phyloP scores from a whole-genome alignment of 2,888 invertebrate species.

The Catocala fraxini region DNA sequence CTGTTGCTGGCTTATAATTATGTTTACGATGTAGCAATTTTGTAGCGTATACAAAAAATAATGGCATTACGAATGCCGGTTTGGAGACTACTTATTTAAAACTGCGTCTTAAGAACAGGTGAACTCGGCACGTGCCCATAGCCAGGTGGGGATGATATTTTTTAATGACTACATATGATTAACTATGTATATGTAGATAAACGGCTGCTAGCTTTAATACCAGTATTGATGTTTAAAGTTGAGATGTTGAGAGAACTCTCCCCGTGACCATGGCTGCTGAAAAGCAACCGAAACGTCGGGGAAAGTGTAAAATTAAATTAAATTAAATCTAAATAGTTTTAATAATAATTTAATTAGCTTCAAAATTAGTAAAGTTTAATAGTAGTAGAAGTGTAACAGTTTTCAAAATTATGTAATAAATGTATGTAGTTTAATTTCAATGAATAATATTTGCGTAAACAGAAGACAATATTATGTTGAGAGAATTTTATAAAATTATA shows the following conservation, averaged over 20 bases:
- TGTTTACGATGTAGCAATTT: conserved; percentile 49
- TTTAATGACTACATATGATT: conserved; percentile 56
- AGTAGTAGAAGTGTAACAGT: no score
- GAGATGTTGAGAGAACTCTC: neutral
- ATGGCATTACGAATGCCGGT: conserved; percentile 55
- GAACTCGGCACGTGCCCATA: conserved; percentile 74
- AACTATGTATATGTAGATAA: conserved; percentile 51
- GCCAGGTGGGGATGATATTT: conserved; percentile 67
- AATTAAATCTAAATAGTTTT: no score
- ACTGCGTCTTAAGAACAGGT: conserved; percentile 70
- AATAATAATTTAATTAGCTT: no score
- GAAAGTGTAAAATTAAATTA: no score
- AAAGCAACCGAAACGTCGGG: no score
- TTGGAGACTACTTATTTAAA: conserved; percentile 59
- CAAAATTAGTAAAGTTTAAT: no score
- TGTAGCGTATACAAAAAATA: conserved; percentile 58
- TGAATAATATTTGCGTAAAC: no score
- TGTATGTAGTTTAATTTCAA: no score
- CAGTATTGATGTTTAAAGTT: neutral
- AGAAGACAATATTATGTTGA: no score
- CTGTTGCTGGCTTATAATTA: conserved; percentile 41
- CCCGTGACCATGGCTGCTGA: no score
- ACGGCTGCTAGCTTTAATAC: conserved; percentile 17
- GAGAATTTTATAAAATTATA: neutral
- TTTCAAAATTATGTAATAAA: no score